Percentiles rank a stretch among this genome's conserved stretches.
phyloP scores from a whole-genome alignment of 2,888 invertebrate species.

The Drosophila emarginata region DNA sequence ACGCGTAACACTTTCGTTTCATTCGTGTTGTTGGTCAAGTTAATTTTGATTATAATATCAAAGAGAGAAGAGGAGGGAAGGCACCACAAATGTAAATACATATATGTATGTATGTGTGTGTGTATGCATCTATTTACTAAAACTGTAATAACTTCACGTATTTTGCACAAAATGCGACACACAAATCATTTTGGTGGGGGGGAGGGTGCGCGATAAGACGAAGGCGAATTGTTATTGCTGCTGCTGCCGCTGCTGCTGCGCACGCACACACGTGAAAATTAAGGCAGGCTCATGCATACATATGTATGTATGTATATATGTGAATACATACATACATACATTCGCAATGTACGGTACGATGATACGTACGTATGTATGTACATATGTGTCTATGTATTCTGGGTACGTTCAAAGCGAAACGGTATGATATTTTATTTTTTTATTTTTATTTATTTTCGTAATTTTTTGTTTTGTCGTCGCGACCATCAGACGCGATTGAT shows the following conservation, averaged over 20 bases:
- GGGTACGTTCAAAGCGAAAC: not conserved
- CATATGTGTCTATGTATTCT: not conserved
- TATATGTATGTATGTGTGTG: not conserved
- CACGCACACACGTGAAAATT: conserved; percentile 27
- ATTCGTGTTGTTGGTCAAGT: conserved; percentile 24
- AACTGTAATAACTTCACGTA: conserved; percentile 54
- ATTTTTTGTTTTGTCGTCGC: conserved; percentile 31
- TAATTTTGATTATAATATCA: no score
- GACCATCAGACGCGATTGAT: conserved; percentile 73
- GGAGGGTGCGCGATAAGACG: conserved; percentile 54
- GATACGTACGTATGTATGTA: not conserved
- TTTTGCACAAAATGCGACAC: conserved; percentile 54
- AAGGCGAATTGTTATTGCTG: conserved; percentile 39
- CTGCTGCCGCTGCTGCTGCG: conserved; percentile 35
- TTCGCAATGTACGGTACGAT: no score
- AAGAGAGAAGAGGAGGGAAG: not conserved
- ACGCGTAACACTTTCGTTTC: conserved; percentile 67
- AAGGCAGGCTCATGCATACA: conserved; percentile 58
- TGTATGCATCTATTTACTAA: not conserved
- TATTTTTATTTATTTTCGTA: not conserved
- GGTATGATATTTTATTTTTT: conserved; percentile 8
- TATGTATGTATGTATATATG: not conserved
- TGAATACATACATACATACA: not conserved
- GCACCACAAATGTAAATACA: no score
- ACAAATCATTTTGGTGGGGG: conserved; percentile 10